Percentiles rank a stretch among this genome's conserved stretches.
Evolutionary conservation across 1,140 invertebrate genomes (phyloP).

Genomic region (Dinothrombium tinctorium): DNA sequence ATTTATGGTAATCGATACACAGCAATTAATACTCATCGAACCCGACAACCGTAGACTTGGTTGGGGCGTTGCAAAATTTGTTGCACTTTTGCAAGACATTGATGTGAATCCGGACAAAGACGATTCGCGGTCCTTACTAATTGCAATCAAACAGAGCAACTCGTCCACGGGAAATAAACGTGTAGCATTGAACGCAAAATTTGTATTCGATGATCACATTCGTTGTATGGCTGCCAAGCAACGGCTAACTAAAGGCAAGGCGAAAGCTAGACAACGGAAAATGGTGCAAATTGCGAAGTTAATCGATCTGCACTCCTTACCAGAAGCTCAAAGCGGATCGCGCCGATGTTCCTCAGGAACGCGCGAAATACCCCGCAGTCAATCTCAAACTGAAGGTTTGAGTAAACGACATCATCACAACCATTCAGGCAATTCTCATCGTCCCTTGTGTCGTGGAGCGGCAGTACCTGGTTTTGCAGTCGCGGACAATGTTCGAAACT

Average conservation of each 20-base stretch:
- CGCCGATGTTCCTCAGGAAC: background rate
- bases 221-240: slow-evolving; percentile 39
- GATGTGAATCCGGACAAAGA: slow-evolving; percentile 70
- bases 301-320: slow-evolving; percentile 38
- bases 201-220: slow-evolving; percentile 96
- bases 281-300: slow-evolving; percentile 80
- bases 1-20: slow-evolving; percentile 78
- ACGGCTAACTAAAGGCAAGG: slow-evolving; percentile 54
- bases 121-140: slow-evolving; percentile 78
- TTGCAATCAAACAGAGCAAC: slow-evolving; percentile 60
- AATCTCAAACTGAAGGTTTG: background rate
- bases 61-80: slow-evolving; percentile 89
- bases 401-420: background rate
- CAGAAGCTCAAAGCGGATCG: background rate
- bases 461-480: slow-evolving; percentile 9
- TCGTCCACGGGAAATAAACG: background rate
- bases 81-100: slow-evolving; percentile 37
- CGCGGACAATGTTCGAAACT: background rate
- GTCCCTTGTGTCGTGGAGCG: background rate
- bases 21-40: slow-evolving; percentile 88
- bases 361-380: background rate
- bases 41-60: slow-evolving; percentile 74
- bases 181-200: slow-evolving; percentile 64
- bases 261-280: slow-evolving; percentile 82
- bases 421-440: slow-evolving; percentile 1